Percentiles rank a stretch among this genome's conserved stretches.
Conservation (phyloP, 1,140 invertebrate genomes). For the Cyclargus thomasi region DNA sequence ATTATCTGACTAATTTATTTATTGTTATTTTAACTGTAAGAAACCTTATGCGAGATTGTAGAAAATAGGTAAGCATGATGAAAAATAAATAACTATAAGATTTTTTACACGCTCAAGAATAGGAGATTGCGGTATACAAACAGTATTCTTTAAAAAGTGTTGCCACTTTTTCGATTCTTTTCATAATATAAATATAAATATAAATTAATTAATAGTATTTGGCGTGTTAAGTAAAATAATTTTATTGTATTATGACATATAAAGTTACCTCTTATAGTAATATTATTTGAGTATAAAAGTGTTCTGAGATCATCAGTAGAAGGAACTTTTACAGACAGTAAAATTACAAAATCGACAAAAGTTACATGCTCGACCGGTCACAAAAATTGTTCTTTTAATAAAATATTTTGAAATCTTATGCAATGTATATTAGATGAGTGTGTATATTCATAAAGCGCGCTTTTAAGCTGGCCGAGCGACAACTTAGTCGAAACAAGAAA, state of each 20-base stretch:
- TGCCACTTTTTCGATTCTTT: background rate
- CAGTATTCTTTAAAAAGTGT: background rate
- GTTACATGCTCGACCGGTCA: no score
- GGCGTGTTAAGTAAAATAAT: background rate
- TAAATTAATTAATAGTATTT: background rate
- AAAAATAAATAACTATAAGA: background rate
- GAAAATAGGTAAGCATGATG: background rate
- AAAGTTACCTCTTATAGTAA: background rate
- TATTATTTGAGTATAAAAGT: background rate
- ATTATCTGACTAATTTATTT: conserved; percentile 5
- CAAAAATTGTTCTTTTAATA: no score
- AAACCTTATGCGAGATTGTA: background rate
- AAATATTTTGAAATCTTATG: no score
- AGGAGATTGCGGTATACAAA: background rate
- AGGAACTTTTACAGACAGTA: no score
- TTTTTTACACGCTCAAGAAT: background rate
- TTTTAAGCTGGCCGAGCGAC: no score
- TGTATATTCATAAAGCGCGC: no score
- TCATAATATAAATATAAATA: background rate
- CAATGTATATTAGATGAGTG: no score
- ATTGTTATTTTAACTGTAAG: background rate
- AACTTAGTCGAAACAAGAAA: background rate
- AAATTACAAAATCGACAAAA: no score
- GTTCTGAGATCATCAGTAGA: no score
- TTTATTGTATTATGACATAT: background rate